Evolutionary conservation across 1,140 invertebrate species (phyloP), one percentile per base, ranked within the genome.

Genomic region (Leptopilina boulardi): DNA sequence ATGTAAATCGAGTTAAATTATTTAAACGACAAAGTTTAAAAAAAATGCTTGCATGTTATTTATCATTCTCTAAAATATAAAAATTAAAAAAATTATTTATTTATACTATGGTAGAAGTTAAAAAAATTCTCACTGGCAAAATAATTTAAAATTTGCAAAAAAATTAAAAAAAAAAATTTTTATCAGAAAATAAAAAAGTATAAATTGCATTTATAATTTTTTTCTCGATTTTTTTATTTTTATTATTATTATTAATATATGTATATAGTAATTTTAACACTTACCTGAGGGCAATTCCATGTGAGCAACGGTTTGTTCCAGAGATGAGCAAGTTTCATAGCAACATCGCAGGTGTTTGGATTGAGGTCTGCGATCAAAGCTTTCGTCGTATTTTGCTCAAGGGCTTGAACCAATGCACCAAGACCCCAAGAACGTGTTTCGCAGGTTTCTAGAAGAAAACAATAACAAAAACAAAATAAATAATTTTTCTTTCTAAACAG

Each of bases 251-350:
- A n/a, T n/a, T n/a, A n/a, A n/a, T n/a, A n/a, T n/a, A n/a, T n/a
- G n/a, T n/a, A 3, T 51, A 51, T 66, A 30, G 8, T n/a, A n/a
- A 23, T 34, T 66, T 42, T 21, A 19, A 80, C 34, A 38, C 82
- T 89, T 77, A 91, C 91, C 85, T 91, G 85, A 76, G 90, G 91
- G 78, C 91, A 92, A 51, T 89, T 91, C 91, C 91, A 92, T 18
- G 91, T 91, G 74, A 92, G 81, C 15, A 92, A 83, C 9, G 89
- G 89, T 76, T 91, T 91, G 44, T 89, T 90, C 90, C 91, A 91
- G 51, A 91, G 86, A 77, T 89, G 86, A 26, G 91, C 90, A 70
- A 92, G 87, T 78, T 89, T 87, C 0, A 87, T 87, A 10, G 89
- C 88, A 18, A 91, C 87, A 59, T 92, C 91, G 79, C 91, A 92